Conservation (phyloP, 2,797 vertebrate species). For the Todus mexicanus region DNA sequence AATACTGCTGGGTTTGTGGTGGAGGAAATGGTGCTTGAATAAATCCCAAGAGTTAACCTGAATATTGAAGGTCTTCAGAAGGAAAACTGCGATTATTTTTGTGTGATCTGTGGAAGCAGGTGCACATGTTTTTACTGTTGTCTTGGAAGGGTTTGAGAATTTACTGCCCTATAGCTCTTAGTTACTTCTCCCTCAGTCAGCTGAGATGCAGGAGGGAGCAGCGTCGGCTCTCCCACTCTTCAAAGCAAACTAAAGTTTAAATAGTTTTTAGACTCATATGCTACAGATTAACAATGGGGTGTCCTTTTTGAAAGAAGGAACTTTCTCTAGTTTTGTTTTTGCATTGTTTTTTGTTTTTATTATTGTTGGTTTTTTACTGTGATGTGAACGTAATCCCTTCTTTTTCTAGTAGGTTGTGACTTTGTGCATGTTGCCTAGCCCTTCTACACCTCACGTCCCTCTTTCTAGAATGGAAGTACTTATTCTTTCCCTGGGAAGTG, state of each 20-base stretch:
- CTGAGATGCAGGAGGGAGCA: not conserved
- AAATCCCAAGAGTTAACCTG: not conserved
- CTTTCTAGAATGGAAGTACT: not conserved
- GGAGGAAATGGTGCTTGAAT: not conserved
- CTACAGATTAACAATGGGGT: not conserved
- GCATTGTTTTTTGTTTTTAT: not conserved
- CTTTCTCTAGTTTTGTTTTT: not conserved
- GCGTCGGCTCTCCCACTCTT: not conserved
- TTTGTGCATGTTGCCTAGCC: not conserved
- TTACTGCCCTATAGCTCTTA: not conserved
- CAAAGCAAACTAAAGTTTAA: not conserved
- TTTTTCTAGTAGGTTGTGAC: not conserved
- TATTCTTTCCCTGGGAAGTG: not conserved
- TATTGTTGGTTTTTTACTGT: not conserved
- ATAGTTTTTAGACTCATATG: not conserved
- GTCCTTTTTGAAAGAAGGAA: not conserved
- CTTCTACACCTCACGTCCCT: accelerated
- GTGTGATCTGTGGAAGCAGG: not conserved
- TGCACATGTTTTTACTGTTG: not conserved
- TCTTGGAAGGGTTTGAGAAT: not conserved
- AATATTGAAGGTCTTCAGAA: not conserved
- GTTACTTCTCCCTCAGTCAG: not conserved
- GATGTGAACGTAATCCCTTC: not conserved
- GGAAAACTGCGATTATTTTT: not conserved
- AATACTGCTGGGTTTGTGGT: not conserved